Evolutionary conservation across 2,797 vertebrate species (phyloP), one percentile per base, ranked within the genome.

Genomic region (Coregonus suidteri): DNA sequence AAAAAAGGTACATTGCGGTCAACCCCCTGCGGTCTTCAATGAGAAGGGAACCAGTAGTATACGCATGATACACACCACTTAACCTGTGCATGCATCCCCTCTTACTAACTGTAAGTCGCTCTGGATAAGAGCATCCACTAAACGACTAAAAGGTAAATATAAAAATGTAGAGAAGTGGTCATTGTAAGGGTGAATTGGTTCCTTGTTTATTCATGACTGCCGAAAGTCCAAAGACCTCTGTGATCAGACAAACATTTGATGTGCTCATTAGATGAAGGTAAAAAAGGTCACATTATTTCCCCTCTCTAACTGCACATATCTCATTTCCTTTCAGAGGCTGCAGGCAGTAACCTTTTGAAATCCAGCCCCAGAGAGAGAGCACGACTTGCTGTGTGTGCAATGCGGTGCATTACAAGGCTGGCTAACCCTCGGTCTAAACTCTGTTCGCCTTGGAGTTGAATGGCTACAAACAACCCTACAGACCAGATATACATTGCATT

Each of bases 211-310:
- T 85, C 78, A 86, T 79, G 70, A 52, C 37, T 9, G 74, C 73
- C 77, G 54, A 72, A 84, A 81, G 85, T 82, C 81, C 79, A 77
- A 80, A 85, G 77, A 79, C 79, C 80, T 80, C 77, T 82, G 79
- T 82, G 79, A 85, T 83, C 81, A 86, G 77, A 78, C 81, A 84
- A 84, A 87, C 80, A 86, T 82, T 81, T 83, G 77, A 85, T 83
- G 80, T 77, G 79, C 80, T 84, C 86, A 85, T 84, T 74, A 83
- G 81, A 83, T 77, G 81, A 80, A 34, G 82, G 81, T 81, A 37
- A 81, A 87, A 88, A 88, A 86, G 82, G 79, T 86, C 81, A 83
- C 82, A 82, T 76, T 69, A 80, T 81, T 81, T 79, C 51, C 73
- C 80, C 77, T 82, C 77, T 82, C 76, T 68, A 80, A 81, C 73